Evolutionary conservation across 53 echinoderm and acorn worm genomes (phyloP), one percentile per base, ranked within the genome.

Genomic region (Antedon mediterranea): DNA sequence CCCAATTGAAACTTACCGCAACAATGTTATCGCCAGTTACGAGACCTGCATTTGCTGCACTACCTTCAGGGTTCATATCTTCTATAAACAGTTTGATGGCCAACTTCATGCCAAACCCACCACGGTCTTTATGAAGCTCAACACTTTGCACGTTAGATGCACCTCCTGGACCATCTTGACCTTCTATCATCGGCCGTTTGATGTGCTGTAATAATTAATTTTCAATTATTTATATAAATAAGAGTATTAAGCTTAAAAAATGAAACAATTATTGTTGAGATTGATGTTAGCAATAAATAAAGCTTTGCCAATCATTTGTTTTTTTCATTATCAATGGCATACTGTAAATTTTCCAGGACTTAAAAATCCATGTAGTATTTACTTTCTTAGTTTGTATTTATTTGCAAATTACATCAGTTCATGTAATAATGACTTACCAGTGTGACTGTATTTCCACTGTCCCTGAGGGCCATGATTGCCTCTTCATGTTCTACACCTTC

Each of bases 21-120:
- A 85, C 80, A 3, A 91, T 87, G 28, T 87, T 89, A 44, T 95
- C 97, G 26, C 89, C 97, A 72, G 85, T 87, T 30, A 34, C 23
- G 11, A 95, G 84, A 0, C 97, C 97, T 71, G 82, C 43, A 20
- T 74, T 84, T 44, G 97, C 85, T 26, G 97, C 97, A 0, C 89
- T 85, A 18, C 97, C 89, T 14, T 85, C 71, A 33, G 89, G 89
- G 71, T 79, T 89, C 57, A 95, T 72, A 31, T 89, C 89, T 43
- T 95, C 87, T 7, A 95, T 89, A 74, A 79, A 95, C 34, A 95
- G 78, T 74, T 86, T 92, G 80, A 87, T 89, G 15, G 90, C 91
- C 3, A 95, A 85, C 71, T 89, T 81, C 86, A 95, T 91, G 8
- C 97, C 97, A 44, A 87, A 95, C 32, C 91, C 91, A 86, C 82